Conservation (phyloP, 2,113 vertebrate genomes). For the Mesembrinibis cayennensis region DNA sequence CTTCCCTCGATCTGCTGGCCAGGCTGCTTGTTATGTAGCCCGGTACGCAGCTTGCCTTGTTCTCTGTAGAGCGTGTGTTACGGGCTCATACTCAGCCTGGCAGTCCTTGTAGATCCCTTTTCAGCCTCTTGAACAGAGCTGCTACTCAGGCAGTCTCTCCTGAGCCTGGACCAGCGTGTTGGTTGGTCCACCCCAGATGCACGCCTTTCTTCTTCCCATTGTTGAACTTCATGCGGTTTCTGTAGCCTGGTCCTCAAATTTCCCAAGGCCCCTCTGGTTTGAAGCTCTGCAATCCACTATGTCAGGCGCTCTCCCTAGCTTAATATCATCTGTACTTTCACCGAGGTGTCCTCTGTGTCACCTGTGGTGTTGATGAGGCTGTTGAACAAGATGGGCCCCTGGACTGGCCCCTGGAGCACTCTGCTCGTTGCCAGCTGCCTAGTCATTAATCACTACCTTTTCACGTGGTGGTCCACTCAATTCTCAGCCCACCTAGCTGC, state of each 20-base stretch:
- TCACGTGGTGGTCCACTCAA: rapidly evolving
- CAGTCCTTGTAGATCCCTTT: background rate
- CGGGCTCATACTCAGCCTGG: background rate
- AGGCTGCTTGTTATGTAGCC: background rate
- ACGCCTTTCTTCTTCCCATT: background rate
- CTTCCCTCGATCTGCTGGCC: background rate
- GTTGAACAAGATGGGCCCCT: background rate
- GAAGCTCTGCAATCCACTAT: background rate
- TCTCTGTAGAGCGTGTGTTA: too few species aligned
- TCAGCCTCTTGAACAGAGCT: background rate
- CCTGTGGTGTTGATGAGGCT: background rate
- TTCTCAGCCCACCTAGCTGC: background rate
- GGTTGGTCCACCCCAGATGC: background rate
- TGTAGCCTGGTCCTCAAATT: background rate
- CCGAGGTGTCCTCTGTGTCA: background rate
- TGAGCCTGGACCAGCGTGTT: background rate
- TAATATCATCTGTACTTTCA: background rate
- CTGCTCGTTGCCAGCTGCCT: background rate
- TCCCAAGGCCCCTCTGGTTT: background rate
- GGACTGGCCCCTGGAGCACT: background rate
- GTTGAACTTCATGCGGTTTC: background rate
- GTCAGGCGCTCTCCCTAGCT: background rate
- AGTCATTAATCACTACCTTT: background rate
- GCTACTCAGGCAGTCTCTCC: background rate
- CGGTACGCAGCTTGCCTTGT: background rate